These are phyloP conservation scores for Halisarca cf. caerulea DNA, from an alignment of 37 sponge, comb jelly and placozoan species.

Conservation along the genomic window DNA sequence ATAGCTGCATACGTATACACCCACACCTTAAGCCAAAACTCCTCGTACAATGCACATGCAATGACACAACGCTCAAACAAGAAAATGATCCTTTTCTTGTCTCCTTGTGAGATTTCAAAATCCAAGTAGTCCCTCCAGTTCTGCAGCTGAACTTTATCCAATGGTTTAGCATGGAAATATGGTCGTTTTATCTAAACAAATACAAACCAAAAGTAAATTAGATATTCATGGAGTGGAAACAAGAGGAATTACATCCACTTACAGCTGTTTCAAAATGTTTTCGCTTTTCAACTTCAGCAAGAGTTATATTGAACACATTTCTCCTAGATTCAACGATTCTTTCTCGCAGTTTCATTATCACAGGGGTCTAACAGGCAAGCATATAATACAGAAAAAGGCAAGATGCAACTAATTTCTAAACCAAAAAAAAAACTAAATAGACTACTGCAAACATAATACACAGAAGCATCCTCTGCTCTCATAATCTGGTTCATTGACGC, in stretches of 20 bases:
- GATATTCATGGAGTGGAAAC: too few species aligned
- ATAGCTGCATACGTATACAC: neutral
- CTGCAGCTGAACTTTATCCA: conserved; percentile 77
- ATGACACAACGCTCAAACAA: conserved; percentile 91
- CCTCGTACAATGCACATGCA: conserved; percentile 90
- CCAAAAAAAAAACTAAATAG: neutral
- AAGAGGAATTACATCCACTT: conserved; percentile 20
- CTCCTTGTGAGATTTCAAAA: conserved; percentile 70
- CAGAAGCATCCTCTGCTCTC: conserved; percentile 17
- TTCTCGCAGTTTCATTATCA: conserved; percentile 24
- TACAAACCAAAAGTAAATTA: neutral
- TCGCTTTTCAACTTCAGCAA: conserved; percentile 61
- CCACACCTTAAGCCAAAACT: conserved; percentile 89
- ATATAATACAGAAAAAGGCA: neutral
- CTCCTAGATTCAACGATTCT: conserved; percentile 32
- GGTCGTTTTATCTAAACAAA: conserved; percentile 80
- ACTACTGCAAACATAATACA: neutral
- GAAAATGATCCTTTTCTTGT: conserved; percentile 48
- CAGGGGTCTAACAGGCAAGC: neutral
- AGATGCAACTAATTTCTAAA: neutral
- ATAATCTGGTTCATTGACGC: conserved; percentile 18
- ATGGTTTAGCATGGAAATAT: conserved; percentile 91
- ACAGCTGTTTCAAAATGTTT: conserved; percentile 59
- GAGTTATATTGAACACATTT: conserved; percentile 32
- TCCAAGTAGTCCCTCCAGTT: conserved; percentile 90